Evolutionary conservation across 2,113 vertebrate species (phyloP).

Genomic region (Callipepla californica): DNA sequence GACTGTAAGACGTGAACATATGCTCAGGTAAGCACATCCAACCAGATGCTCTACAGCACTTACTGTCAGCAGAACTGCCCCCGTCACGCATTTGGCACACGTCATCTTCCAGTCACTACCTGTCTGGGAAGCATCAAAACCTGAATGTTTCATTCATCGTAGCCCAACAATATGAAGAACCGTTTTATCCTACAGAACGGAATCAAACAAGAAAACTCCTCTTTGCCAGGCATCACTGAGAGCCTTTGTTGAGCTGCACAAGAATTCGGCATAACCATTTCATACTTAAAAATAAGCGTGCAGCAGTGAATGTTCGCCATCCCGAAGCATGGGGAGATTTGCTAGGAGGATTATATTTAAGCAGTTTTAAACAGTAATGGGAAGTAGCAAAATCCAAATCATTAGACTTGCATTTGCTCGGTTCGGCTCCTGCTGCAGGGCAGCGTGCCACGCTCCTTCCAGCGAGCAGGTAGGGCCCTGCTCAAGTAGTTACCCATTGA

Average conservation of each 20-base stretch:
- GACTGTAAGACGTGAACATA: neutral
- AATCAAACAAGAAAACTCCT: constrained; percentile 16
- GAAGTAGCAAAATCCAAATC: constrained; percentile 68
- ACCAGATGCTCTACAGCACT: neutral
- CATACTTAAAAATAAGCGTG: constrained; percentile 5
- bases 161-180: neutral
- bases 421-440: neutral
- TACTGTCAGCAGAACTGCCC: neutral
- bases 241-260: constrained; percentile 59
- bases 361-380: constrained; percentile 67
- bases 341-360: constrained; percentile 67
- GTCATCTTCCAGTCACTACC: neutral
- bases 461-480: neutral
- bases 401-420: constrained; percentile 65
- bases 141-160: constrained; percentile 5
- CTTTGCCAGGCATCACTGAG: constrained; percentile 36
- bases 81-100: neutral
- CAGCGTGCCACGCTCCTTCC: constrained; percentile 7
- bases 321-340: constrained; percentile 55
- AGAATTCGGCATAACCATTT: constrained; percentile 43
- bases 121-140: neutral
- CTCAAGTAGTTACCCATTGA: constrained; percentile 11
- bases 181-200: constrained; percentile 32
- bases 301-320: neutral
- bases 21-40: neutral